A percentile compares a stretch with the other conserved stretches of the same genome.
phyloP scores from a whole-genome alignment of 2,113 vertebrate genomes.

The Pachycephala philippinensis region DNA sequence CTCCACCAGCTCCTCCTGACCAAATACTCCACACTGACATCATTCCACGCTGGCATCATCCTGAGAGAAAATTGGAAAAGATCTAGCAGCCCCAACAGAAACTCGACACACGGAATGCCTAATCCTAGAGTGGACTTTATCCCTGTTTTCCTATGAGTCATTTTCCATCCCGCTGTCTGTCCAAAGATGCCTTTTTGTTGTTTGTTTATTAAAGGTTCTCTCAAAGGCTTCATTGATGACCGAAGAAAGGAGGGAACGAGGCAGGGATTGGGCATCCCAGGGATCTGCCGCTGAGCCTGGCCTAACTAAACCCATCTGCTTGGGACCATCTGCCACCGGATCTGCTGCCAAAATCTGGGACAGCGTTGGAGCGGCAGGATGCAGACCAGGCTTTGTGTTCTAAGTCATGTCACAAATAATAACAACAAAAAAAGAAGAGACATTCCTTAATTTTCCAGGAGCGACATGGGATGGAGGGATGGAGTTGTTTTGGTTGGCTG shows the following conservation, averaged over 20 bases:
- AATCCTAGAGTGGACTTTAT: background rate
- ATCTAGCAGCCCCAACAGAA: background rate
- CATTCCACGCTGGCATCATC: conserved; percentile 60
- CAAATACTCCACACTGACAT: conserved; percentile 53
- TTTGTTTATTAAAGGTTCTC: conserved; percentile 19
- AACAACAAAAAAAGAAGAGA: background rate
- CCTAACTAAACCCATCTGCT: conserved; percentile 1
- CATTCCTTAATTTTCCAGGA: background rate
- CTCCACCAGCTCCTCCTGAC: conserved; percentile 13
- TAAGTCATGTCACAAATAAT: background rate
- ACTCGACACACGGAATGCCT: conserved; percentile 35
- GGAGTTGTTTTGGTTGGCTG: background rate
- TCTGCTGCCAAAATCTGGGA: background rate
- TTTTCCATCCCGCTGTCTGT: conserved; percentile 57
- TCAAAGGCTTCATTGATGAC: conserved; percentile 14
- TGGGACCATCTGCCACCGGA: background rate
- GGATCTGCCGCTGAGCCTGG: background rate
- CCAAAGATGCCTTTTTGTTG: background rate
- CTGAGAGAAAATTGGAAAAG: conserved; percentile 23
- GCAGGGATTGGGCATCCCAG: background rate
- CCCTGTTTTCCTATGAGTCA: conserved; percentile 59
- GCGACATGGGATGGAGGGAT: background rate
- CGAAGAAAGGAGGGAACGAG: background rate
- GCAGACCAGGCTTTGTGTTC: background rate
- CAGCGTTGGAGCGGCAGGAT: rapidly evolving